Percentiles rank a stretch among this genome's conserved stretches.
Evolutionary conservation across 2,113 vertebrate species (phyloP).

Genomic region (Ploceus nigricollis): DNA sequence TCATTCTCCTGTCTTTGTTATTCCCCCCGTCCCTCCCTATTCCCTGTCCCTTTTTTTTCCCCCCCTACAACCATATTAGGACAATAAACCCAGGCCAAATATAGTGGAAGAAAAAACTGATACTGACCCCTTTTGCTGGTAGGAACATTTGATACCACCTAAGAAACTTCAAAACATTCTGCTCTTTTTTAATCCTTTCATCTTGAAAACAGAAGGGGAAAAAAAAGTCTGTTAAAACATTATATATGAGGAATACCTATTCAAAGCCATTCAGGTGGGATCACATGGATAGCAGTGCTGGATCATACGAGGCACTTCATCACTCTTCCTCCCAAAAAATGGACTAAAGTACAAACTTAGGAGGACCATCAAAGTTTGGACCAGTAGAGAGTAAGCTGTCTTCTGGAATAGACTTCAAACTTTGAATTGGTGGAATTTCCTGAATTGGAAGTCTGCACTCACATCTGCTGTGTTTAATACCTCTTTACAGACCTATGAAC

Average conservation of each 20-base stretch:
- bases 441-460: neutral
- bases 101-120: neutral
- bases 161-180: neutral
- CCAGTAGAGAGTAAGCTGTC: neutral
- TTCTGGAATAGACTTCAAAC: neutral
- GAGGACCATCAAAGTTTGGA: neutral
- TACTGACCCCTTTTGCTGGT: neutral
- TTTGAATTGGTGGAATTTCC: neutral
- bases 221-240: neutral
- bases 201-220: neutral
- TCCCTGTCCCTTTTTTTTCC: accelerated
- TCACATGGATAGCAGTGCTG: neutral
- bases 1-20: neutral
- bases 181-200: neutral
- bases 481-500: neutral
- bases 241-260: neutral
- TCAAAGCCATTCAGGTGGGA: neutral
- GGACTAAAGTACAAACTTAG: neutral
- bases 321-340: neutral
- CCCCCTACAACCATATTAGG: neutral
- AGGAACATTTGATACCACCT: neutral
- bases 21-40: neutral
- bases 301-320: neutral
- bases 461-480: neutral
- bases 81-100: neutral